Conservation (phyloP, 1,140 invertebrate species). For the Pseudomyrmex sp. region DNA sequence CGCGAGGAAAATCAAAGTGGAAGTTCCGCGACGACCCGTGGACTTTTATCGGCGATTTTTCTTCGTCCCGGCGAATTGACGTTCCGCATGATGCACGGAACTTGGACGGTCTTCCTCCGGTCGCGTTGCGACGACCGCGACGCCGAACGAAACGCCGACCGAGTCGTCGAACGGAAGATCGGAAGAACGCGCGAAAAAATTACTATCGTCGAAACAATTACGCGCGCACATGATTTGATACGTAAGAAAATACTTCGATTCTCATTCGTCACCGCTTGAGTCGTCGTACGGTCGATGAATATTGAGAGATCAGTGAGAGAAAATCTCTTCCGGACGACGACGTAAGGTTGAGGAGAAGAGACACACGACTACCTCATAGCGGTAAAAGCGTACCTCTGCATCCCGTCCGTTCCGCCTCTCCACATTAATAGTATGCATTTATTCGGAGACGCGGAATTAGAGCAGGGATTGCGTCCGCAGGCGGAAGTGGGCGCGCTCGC, state of each 20-base stretch:
- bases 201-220: constrained; percentile 5
- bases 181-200: neutral
- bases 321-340: constrained; percentile 52
- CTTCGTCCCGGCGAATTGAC: constrained; percentile 51
- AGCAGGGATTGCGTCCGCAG: constrained; percentile 74
- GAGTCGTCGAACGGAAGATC: neutral
- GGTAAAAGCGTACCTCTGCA: constrained; percentile 68
- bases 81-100: constrained; percentile 35
- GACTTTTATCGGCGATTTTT: constrained; percentile 50
- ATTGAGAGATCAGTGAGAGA: constrained; percentile 65
- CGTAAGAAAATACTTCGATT: constrained; percentile 36
- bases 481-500: constrained; percentile 72
- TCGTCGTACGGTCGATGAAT: constrained; percentile 56
- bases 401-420: neutral
- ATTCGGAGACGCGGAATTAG: constrained; percentile 78
- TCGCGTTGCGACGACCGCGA: neutral
- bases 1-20: constrained; percentile 59
- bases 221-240: constrained; percentile 43
- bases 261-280: constrained; percentile 24
- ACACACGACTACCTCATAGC: constrained; percentile 60
- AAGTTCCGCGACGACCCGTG: constrained; percentile 39
- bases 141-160: neutral
- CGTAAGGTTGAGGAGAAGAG: constrained; percentile 52
- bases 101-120: constrained; percentile 15
- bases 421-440: constrained; percentile 79